Percentiles rank a stretch among this genome's conserved stretches.
These are phyloP conservation scores for Enteromius thamalakanensis DNA, from an alignment of 2,797 vertebrate species.

Conservation along the genomic window DNA sequence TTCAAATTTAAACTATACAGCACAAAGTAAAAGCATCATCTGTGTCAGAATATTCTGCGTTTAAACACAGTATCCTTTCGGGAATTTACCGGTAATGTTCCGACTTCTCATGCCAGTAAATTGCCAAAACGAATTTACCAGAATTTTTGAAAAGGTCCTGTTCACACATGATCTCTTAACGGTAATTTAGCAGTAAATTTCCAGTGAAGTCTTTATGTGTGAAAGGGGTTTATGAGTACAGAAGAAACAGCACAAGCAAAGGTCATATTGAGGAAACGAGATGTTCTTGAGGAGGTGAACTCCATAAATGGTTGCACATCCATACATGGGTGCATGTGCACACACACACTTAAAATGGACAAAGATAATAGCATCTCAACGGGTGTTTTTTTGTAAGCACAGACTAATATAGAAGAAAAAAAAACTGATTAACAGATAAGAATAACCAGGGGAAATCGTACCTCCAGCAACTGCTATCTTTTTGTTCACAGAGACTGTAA, in stretches of 20 bases:
- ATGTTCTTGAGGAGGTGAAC: conserved; percentile 1
- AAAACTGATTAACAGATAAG: background rate
- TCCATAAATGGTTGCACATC: conserved; percentile 26
- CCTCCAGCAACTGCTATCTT: conserved; percentile 92
- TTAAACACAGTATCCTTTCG: background rate
- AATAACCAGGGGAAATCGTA: conserved; percentile 71
- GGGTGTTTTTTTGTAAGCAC: background rate
- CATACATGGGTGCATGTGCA: conserved; percentile 11
- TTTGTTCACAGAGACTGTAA: conserved; percentile 85
- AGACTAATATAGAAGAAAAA: background rate
- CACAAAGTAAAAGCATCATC: background rate
- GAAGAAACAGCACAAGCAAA: background rate
- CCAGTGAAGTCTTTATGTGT: background rate
- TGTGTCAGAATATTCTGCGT: background rate
- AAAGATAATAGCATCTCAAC: conserved; percentile 14
- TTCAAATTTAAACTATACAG: background rate
- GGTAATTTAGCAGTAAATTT: background rate
- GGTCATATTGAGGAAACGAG: background rate
- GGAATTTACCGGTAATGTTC: background rate
- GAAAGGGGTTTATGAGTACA: background rate
- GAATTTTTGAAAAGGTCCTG: background rate
- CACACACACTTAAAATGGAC: conserved; percentile 16
- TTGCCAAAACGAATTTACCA: background rate
- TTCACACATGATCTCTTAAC: background rate
- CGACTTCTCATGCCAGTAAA: background rate